Conservation (phyloP, 2,888 invertebrate genomes). For the Clostera curtula region DNA sequence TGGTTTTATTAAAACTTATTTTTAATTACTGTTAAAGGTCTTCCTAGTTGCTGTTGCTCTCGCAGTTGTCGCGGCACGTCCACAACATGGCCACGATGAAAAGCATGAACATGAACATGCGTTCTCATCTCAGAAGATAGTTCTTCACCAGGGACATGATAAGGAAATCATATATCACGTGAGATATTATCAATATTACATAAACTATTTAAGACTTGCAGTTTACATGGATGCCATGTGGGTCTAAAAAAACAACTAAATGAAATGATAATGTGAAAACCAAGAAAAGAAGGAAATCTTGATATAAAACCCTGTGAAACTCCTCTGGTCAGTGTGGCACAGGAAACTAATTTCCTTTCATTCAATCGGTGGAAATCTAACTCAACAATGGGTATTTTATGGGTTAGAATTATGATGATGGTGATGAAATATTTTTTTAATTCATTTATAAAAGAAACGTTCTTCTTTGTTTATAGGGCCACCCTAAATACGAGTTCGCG, state of each 20-base stretch:
- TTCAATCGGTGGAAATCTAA: not conserved
- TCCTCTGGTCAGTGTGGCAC: too few relatives aligned
- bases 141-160: constrained; percentile 13
- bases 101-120: constrained; percentile 36
- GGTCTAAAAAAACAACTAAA: not conserved
- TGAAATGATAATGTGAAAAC: not conserved
- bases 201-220: too few relatives aligned
- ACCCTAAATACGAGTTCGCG: constrained; percentile 67
- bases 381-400: too few relatives aligned
- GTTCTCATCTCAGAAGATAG: constrained; percentile 46
- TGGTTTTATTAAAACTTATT: too few relatives aligned
- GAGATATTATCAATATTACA: not conserved
- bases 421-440: too few relatives aligned
- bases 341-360: too few relatives aligned
- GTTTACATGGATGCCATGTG: too few relatives aligned
- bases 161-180: not conserved
- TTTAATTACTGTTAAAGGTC: too few relatives aligned
- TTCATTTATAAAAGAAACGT: constrained; percentile 14
- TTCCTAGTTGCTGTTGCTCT: constrained; percentile 25
- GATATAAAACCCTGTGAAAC: too few relatives aligned
- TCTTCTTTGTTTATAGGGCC: constrained; percentile 33
- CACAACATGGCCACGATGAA: constrained; percentile 23
- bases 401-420: too few relatives aligned
- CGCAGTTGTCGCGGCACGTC: constrained; percentile 26
- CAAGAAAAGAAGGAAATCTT: not conserved